Conservation (phyloP, 2,888 invertebrate genomes). For the Leptopilina myrica region DNA sequence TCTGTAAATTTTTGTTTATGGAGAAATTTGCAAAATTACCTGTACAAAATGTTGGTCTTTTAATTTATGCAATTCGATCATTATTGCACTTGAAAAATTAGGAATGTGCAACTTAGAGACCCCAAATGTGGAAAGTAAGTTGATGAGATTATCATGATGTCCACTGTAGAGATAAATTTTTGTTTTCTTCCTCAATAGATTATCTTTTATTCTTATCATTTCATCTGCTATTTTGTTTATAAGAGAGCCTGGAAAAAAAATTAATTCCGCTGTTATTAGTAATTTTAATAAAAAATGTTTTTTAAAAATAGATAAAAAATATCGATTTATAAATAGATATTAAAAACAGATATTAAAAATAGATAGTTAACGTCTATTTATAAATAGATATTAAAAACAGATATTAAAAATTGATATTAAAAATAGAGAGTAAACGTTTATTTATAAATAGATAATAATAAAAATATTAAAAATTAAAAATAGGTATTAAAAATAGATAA, state of each 20-base stretch:
- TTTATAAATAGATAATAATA: too few relatives aligned
- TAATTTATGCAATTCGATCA: conserved; percentile 65
- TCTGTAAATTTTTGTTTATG: too few relatives aligned
- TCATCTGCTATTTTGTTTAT: conserved; percentile 47
- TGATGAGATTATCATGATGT: conserved; percentile 67
- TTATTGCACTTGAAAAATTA: conserved; percentile 64
- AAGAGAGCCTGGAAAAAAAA: conserved; percentile 48
- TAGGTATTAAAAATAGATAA: too few relatives aligned
- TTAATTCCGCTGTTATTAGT: too few relatives aligned
- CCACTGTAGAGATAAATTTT: conserved; percentile 69
- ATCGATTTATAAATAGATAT: too few relatives aligned
- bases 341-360: too few relatives aligned
- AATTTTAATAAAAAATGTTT: too few relatives aligned
- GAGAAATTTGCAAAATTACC: conserved; percentile 54
- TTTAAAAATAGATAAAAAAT: too few relatives aligned
- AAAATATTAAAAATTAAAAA: not conserved
- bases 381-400: too few relatives aligned
- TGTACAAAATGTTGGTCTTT: conserved; percentile 62
- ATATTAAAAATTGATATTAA: too few relatives aligned
- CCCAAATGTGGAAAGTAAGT: conserved; percentile 64
- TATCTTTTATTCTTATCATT: conserved; percentile 62
- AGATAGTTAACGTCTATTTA: too few relatives aligned
- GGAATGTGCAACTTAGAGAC: conserved; percentile 69
- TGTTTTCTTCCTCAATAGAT: conserved; percentile 68
- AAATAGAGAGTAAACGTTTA: too few relatives aligned